These are phyloP conservation scores for Danionella cerebrum DNA, from an alignment of 2,113 vertebrate genomes.

Conservation along the genomic window DNA sequence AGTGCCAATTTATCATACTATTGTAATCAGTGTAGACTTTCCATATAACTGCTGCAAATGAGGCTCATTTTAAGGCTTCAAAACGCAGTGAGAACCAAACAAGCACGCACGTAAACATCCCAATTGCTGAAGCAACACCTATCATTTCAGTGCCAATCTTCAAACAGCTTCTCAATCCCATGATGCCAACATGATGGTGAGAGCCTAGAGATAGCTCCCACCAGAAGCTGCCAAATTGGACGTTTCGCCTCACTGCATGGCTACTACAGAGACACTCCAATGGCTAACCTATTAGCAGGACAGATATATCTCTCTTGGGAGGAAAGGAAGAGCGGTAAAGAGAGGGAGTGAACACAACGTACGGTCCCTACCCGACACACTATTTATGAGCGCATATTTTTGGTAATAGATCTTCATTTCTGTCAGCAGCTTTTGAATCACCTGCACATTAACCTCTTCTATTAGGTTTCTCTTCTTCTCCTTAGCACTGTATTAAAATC, in stretches of 20 bases:
- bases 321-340: neutral
- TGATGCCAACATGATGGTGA: slow-evolving; percentile 24
- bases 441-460: slow-evolving; percentile 16
- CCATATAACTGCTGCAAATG: no score
- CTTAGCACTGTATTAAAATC: slow-evolving; percentile 20
- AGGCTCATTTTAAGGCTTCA: neutral
- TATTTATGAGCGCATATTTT: neutral
- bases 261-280: slow-evolving; percentile 32
- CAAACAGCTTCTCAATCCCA: slow-evolving; percentile 12
- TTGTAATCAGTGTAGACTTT: no score
- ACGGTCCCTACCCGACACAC: neutral
- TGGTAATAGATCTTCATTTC: slow-evolving; percentile 11
- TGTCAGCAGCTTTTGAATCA: slow-evolving; percentile 14
- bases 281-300: slow-evolving; percentile 51
- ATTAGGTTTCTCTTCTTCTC: slow-evolving; percentile 13
- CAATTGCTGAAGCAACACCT: slow-evolving; percentile 10
- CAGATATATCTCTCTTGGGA: slow-evolving; percentile 49
- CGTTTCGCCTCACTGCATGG: slow-evolving; percentile 38
- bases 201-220: slow-evolving; percentile 21
- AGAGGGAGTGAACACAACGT: neutral
- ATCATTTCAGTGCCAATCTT: neutral
- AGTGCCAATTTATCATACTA: no score
- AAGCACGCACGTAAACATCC: neutral
- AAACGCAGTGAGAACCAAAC: neutral
- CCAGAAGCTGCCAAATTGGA: slow-evolving; percentile 43